Conservation (phyloP, 2,797 vertebrate genomes). For the Champsocephalus gunnari region DNA sequence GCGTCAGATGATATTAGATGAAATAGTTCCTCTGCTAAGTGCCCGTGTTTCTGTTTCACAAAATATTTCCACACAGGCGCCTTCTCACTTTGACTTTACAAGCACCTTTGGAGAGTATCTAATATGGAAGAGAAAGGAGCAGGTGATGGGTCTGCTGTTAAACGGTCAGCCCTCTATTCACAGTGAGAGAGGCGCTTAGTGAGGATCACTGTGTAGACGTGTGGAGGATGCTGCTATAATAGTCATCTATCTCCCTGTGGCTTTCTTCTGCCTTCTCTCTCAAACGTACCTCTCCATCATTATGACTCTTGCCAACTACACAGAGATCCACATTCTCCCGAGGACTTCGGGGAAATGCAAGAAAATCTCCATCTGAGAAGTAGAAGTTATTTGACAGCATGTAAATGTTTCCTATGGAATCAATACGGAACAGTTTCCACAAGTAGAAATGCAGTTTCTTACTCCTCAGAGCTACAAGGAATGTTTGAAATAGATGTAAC, state of each 20-base stretch:
- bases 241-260: constrained; percentile 74
- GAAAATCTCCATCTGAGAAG: constrained; percentile 36
- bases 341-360: constrained; percentile 26
- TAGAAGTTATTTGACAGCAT: constrained; percentile 9
- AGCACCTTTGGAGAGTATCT: background rate
- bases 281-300: constrained; percentile 70
- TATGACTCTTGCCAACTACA: constrained; percentile 50
- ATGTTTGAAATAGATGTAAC: constrained; percentile 1
- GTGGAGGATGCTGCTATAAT: constrained; percentile 77
- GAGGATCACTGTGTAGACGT: constrained; percentile 69
- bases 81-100: background rate
- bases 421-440: constrained; percentile 16
- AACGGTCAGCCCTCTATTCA: constrained; percentile 43
- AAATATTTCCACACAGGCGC: background rate
- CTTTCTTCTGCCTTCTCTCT: constrained; percentile 72
- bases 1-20: constrained; percentile 12
- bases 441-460: constrained; percentile 11
- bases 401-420: background rate
- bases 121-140: background rate
- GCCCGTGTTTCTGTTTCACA: background rate
- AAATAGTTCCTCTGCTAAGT: constrained; percentile 9
- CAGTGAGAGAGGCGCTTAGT: constrained; percentile 56
- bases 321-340: constrained; percentile 30
- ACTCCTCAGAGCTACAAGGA: background rate
- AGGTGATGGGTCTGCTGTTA: constrained; percentile 20